Conservation (phyloP, 2,888 invertebrate species). For the Drosophila fungiperda region DNA sequence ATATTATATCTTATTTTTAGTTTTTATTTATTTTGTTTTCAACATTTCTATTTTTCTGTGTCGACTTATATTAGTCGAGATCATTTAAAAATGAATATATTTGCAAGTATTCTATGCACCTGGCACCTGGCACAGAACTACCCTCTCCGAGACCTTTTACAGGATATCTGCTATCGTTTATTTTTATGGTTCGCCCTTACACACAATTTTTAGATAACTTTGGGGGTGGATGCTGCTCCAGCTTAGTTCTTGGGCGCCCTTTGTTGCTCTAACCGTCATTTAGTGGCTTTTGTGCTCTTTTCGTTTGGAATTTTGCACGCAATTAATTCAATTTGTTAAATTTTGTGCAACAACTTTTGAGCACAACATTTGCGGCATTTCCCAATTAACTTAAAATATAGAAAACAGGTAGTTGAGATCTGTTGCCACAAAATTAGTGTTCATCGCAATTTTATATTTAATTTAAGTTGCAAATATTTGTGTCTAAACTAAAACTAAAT, state of each 20-base stretch:
- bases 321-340: slow-evolving; percentile 69
- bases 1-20: background rate
- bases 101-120: background rate
- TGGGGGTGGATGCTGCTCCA: slow-evolving; percentile 5
- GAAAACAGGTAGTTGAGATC: slow-evolving; percentile 9
- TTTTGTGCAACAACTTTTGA: slow-evolving; percentile 39
- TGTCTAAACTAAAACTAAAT: slow-evolving; percentile 8
- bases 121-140: background rate
- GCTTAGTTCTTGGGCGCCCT: background rate
- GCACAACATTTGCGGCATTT: slow-evolving; percentile 32
- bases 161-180: slow-evolving; percentile 25
- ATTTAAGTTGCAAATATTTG: background rate
- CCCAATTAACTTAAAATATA: slow-evolving; percentile 13
- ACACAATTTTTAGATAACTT: slow-evolving; percentile 38
- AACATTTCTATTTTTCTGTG: background rate
- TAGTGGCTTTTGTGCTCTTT: slow-evolving; percentile 58
- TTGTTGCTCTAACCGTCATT: slow-evolving; percentile 45
- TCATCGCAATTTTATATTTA: background rate
- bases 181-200: slow-evolving; percentile 4
- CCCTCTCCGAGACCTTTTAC: background rate
- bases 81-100: background rate
- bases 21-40: background rate
- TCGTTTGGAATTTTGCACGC: slow-evolving; percentile 55
- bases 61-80: background rate
- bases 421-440: slow-evolving; percentile 8